A percentile compares a stretch with the other conserved stretches of the same genome.
These are phyloP conservation scores for Ophonus ardosiacus DNA, from an alignment of 2,888 invertebrate genomes.

Conservation along the genomic window DNA sequence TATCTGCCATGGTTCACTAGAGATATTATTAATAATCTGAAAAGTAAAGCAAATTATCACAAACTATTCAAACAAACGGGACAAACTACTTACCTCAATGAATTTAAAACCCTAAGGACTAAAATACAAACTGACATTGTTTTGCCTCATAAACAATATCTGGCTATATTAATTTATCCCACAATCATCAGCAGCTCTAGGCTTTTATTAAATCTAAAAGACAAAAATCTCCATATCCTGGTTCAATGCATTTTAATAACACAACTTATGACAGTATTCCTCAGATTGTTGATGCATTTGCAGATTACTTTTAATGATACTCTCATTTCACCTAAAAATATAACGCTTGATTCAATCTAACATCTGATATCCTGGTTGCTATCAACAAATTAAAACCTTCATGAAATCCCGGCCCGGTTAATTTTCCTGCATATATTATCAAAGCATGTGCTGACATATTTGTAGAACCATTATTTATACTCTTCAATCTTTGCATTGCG, in stretches of 20 bases:
- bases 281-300: not conserved
- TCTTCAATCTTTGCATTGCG: no score
- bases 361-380: not conserved
- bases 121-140: not conserved
- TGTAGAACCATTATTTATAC: not conserved
- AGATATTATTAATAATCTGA: not conserved
- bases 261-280: not conserved
- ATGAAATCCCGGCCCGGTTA: not conserved
- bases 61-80: not conserved
- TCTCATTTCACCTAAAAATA: not conserved
- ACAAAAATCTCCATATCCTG: not conserved
- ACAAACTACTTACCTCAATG: not conserved
- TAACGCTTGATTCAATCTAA: not conserved
- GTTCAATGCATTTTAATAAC: not conserved
- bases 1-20: not conserved
- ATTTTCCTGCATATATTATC: slow-evolving; percentile 2
- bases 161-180: not conserved
- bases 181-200: not conserved
- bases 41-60: not conserved
- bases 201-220: not conserved
- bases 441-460: not conserved
- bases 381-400: not conserved
- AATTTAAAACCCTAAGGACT: not conserved
- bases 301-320: not conserved
- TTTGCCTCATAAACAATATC: not conserved